Conservation (phyloP, 2,113 vertebrate species). For the Puffinus mauretanicus region DNA sequence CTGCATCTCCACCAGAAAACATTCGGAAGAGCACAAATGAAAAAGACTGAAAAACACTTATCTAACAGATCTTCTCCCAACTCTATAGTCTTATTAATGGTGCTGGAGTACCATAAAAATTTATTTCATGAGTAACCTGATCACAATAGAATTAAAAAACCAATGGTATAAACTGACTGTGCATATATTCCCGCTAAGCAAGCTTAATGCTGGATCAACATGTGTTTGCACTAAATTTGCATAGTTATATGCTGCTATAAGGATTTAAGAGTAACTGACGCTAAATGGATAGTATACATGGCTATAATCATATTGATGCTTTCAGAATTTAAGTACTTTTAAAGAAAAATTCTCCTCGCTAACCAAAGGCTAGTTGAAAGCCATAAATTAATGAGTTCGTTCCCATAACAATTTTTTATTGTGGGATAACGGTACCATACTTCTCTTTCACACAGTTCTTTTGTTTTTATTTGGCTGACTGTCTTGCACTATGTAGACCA, state of each 20-base stretch:
- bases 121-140: background rate
- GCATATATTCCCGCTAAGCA: background rate
- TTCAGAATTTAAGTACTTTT: background rate
- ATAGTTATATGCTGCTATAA: background rate
- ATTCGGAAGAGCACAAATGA: background rate
- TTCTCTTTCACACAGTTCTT: background rate
- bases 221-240: background rate
- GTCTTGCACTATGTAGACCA: background rate
- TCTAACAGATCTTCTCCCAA: background rate
- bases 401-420: background rate
- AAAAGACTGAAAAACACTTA: background rate
- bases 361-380: background rate
- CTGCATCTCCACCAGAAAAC: background rate
- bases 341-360: background rate
- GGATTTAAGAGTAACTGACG: background rate
- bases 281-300: background rate
- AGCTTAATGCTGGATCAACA: background rate
- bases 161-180: background rate
- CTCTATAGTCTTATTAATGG: background rate
- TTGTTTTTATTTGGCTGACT: background rate
- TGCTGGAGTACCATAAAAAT: background rate
- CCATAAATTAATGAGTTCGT: background rate
- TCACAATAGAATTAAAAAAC: background rate
- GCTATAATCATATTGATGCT: background rate
- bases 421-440: background rate